These are phyloP conservation scores for Nymphicus hollandicus DNA, from an alignment of 2,113 vertebrate genomes.

Conservation along the genomic window DNA sequence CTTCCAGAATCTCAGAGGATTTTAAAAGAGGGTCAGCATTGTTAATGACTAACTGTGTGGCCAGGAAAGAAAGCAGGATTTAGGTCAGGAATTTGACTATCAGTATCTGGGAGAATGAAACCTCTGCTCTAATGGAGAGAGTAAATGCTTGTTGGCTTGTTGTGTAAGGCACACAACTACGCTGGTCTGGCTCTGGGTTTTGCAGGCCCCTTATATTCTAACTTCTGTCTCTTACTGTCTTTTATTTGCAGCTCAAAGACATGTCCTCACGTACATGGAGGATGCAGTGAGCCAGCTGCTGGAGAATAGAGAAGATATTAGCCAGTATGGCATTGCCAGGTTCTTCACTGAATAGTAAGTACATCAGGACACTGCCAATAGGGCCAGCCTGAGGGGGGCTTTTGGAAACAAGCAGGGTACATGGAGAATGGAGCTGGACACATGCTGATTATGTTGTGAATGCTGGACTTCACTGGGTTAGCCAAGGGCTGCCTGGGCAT, in stretches of 20 bases:
- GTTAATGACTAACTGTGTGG: neutral
- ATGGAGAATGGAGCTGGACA: neutral
- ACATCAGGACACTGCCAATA: conserved; percentile 6
- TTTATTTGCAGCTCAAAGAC: conserved; percentile 81
- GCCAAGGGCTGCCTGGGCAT: neutral
- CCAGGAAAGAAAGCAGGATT: neutral
- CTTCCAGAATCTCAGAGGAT: neutral
- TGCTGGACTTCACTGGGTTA: neutral
- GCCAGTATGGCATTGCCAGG: conserved; percentile 86
- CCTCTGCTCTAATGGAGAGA: neutral
- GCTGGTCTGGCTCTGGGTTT: neutral
- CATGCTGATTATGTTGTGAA: conserved; percentile 7
- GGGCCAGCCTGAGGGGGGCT: neutral
- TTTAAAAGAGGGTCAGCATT: neutral
- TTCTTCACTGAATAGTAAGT: conserved; percentile 99
- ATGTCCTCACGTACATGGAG: conserved; percentile 91
- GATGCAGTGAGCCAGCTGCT: conserved; percentile 93
- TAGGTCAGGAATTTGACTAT: neutral
- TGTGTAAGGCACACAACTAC: neutral
- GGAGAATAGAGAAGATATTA: conserved; percentile 92
- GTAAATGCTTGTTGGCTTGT: neutral
- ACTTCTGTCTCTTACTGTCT: conserved; percentile 19
- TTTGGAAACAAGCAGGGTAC: conserved; percentile 26
- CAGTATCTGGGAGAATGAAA: neutral
- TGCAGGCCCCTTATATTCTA: neutral